Evolutionary conservation across 2,113 vertebrate genomes (phyloP), one percentile per base, ranked within the genome.

Genomic region (Saguinus imperator): DNA sequence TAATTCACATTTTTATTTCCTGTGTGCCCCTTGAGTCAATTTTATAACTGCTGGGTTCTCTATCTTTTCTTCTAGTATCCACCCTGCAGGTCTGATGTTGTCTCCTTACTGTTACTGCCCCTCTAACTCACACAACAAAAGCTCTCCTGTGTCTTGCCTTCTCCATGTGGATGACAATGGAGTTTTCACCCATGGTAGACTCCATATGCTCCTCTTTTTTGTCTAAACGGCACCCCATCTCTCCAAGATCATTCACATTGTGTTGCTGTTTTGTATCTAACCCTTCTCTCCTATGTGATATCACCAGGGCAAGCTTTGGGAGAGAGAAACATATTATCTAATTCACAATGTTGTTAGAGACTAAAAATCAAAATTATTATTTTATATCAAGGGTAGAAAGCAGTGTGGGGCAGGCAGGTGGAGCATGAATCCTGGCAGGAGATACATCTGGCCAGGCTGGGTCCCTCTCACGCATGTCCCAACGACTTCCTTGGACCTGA

Each of bases 371-470:
- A 82, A 23, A 52, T 17, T 72, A 1, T 66, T 48, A 21, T 95
- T 96, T 92, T 16, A 57, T 77, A 57, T 73, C 6, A 87, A 82
- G 50, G 18, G 25, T 35, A 81, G 52, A 85, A 93, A 95, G 8
- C 58, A 86, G 48, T 52, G 48, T 70, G 45, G 6, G 32, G 0
- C 27, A 64, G 37, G 29, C 2, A 80, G 91, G 32, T 77, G 9
- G 64, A 17, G 20, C 29, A 5, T 21, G 58, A 68, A 23, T 64
- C 29, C 48, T 21, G 21, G 23, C 68, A 68, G 52, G 27, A 72
- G 37, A 79, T 27, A 7, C 1, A 20, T 8, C n/a, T 52, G 21
- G 1, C 11, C 13, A 92, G 29, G 4, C 27, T 64, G 9, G 7
- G 5, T 89, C 32, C 92, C 68, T 70, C 77, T 18, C 23, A 89